A percentile compares a stretch with the other conserved stretches of the same genome.
Conservation (phyloP, 1,140 invertebrate genomes). For the Drosophila insularis region DNA sequence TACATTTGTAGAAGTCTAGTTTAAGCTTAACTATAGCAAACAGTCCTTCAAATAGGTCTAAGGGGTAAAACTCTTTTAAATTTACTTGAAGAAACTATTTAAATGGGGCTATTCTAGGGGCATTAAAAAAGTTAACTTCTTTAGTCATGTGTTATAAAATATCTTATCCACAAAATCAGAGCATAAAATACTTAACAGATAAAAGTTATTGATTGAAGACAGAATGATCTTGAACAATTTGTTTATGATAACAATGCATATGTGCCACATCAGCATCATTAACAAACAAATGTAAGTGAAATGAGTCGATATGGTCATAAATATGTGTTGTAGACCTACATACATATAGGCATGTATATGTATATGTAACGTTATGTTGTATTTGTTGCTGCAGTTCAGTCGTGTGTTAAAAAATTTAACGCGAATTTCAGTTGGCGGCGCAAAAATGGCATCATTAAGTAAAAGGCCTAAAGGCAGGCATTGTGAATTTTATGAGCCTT, state of each 20-base stretch:
- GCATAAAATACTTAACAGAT: too few species aligned
- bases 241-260: neutral
- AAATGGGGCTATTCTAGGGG: too few species aligned
- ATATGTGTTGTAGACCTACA: conserved; percentile 35
- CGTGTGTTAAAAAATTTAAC: conserved; percentile 78
- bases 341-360: conserved; percentile 38
- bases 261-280: conserved; percentile 30
- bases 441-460: conserved; percentile 81
- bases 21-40: too few species aligned
- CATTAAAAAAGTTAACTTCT: too few species aligned
- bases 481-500: conserved; percentile 81
- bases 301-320: neutral
- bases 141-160: too few species aligned
- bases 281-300: conserved; percentile 51
- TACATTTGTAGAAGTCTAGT: too few species aligned
- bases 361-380: neutral
- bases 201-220: too few species aligned
- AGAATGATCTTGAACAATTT: neutral
- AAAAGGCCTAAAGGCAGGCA: conserved; percentile 70
- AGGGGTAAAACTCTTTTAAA: too few species aligned
- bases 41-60: too few species aligned
- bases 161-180: too few species aligned
- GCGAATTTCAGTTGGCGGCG: conserved; percentile 71
- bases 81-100: too few species aligned
- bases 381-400: conserved; percentile 68